Evolutionary conservation across 2,888 invertebrate species (phyloP).

Genomic region (Ophion slaviceki): DNA sequence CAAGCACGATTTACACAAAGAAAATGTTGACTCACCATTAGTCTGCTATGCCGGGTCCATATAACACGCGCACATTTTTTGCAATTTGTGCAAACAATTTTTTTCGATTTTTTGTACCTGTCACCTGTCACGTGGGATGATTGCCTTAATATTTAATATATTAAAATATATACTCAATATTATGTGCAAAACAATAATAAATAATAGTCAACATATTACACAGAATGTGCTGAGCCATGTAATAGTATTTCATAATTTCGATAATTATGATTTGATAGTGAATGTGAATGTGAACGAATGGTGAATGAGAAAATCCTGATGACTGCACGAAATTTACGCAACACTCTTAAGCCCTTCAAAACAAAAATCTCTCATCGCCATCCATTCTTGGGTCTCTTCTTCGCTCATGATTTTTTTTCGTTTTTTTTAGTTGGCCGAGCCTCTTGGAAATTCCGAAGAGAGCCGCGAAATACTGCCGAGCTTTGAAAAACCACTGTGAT

Average conservation of each 20-base stretch:
- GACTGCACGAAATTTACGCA: not conserved
- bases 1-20: no score
- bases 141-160: no score
- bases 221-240: not conserved
- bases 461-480: constrained; percentile 21
- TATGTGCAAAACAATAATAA: not conserved
- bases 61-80: no score
- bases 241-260: not conserved
- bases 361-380: not conserved
- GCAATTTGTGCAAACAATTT: no score
- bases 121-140: no score
- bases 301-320: not conserved
- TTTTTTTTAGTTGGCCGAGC: not conserved
- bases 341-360: constrained; percentile 2
- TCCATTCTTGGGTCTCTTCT: not conserved
- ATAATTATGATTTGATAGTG: not conserved
- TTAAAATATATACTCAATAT: no score
- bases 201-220: not conserved
- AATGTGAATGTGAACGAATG: not conserved
- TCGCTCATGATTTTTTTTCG: not conserved
- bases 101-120: no score
- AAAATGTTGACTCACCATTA: no score
- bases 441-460: not conserved
- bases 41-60: no score
- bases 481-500: constrained; percentile 29